Evolutionary conservation across 2,113 vertebrate species (phyloP).

Genomic region (Penelope pileata): DNA sequence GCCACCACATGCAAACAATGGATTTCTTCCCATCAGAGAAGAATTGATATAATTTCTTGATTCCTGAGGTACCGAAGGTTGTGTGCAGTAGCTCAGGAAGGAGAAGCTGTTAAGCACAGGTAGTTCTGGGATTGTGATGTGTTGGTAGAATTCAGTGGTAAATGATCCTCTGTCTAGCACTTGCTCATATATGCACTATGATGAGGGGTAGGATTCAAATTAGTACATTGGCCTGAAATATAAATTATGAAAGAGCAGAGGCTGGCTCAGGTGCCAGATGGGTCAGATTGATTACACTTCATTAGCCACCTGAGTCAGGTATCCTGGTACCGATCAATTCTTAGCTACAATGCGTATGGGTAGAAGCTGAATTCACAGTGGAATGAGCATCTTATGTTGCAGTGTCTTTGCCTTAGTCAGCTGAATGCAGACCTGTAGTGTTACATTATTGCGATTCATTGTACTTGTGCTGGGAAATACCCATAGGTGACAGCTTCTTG

Average conservation of each 20-base stretch:
- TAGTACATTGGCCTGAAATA: background rate
- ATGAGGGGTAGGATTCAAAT: background rate
- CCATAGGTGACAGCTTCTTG: background rate
- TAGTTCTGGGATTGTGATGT: slow-evolving; percentile 27
- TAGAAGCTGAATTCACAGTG: background rate
- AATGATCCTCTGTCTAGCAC: slow-evolving; percentile 29
- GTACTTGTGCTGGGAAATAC: slow-evolving; percentile 3
- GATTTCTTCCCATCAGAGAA: slow-evolving; percentile 30
- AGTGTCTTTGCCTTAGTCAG: background rate
- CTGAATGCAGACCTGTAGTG: background rate
- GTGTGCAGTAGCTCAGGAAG: slow-evolving; percentile 36
- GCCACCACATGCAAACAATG: background rate
- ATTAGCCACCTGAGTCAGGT: background rate
- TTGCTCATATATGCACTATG: background rate
- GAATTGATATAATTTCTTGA: slow-evolving; percentile 53
- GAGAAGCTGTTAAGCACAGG: slow-evolving; percentile 39
- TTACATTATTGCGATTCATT: background rate
- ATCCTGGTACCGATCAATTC: background rate
- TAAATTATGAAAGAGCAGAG: background rate
- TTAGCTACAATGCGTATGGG: background rate
- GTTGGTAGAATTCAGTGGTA: slow-evolving; percentile 45
- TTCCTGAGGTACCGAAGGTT: slow-evolving; percentile 50
- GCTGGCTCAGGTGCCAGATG: background rate
- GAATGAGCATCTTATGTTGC: background rate
- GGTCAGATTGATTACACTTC: background rate